Conservation (phyloP, 2,888 invertebrate genomes). For the Plagodis pulveraria region DNA sequence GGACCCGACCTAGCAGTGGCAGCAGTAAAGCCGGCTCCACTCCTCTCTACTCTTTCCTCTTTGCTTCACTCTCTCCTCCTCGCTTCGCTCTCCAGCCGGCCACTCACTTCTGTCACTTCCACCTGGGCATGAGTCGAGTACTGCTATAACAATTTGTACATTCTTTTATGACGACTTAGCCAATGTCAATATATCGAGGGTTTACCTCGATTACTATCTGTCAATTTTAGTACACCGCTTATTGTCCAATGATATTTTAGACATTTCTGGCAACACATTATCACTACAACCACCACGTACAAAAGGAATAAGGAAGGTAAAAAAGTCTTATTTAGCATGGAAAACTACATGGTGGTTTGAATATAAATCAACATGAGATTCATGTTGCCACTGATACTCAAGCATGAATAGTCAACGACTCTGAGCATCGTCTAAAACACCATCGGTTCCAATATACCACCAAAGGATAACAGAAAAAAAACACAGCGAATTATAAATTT, state of each 20-base stretch:
- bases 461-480: slow-evolving; percentile 12
- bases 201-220: slow-evolving; percentile 13
- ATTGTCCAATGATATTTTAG: slow-evolving; percentile 32
- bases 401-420: background rate
- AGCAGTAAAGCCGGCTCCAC: background rate
- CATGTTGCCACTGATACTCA: slow-evolving; percentile 12
- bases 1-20: too few species aligned
- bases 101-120: slow-evolving; percentile 28
- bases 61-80: background rate
- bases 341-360: background rate
- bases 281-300: background rate
- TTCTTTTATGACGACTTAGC: slow-evolving; percentile 31
- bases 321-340: background rate
- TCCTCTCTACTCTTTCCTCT: background rate
- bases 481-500: slow-evolving; percentile 8
- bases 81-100: slow-evolving; percentile 9
- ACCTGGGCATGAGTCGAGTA: slow-evolving; percentile 33
- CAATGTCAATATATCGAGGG: slow-evolving; percentile 24
- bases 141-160: slow-evolving; percentile 37
- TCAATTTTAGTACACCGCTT: slow-evolving; percentile 27
- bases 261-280: slow-evolving; percentile 14
- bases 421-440: slow-evolving; percentile 12
- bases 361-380: background rate
- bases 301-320: background rate
- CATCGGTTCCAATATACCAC: slow-evolving; percentile 6